These are phyloP conservation scores for Parelbella ahira DNA, from an alignment of 2,888 invertebrate species.

Conservation along the genomic window DNA sequence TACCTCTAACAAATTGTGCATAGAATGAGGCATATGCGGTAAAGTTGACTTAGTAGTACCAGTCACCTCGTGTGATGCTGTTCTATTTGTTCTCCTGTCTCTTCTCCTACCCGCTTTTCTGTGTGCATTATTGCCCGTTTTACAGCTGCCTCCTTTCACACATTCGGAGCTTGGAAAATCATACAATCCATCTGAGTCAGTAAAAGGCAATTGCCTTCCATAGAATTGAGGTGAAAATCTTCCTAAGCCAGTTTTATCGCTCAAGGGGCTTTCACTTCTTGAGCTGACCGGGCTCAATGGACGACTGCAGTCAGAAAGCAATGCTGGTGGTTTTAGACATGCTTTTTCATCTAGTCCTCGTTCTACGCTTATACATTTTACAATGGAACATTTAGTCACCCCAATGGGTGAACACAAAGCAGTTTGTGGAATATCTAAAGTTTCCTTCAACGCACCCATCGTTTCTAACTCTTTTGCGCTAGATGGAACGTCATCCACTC, in stretches of 20 bases:
- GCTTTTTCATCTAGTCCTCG: slow-evolving; percentile 72
- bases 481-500: slow-evolving; percentile 85
- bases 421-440: slow-evolving; percentile 68
- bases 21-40: slow-evolving; percentile 74
- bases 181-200: slow-evolving; percentile 89
- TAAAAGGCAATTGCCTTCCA: slow-evolving; percentile 85
- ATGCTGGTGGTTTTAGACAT: slow-evolving; percentile 62
- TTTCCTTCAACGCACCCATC: slow-evolving; percentile 63
- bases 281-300: slow-evolving; percentile 87
- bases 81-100: slow-evolving; percentile 81
- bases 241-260: slow-evolving; percentile 85
- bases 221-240: slow-evolving; percentile 87
- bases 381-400: slow-evolving; percentile 74
- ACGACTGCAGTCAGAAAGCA: slow-evolving; percentile 82
- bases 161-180: slow-evolving; percentile 90
- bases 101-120: slow-evolving; percentile 83
- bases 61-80: slow-evolving; percentile 66
- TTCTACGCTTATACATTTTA: slow-evolving; percentile 80
- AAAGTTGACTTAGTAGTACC: slow-evolving; percentile 79
- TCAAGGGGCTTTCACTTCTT: slow-evolving; percentile 88
- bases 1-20: slow-evolving; percentile 83
- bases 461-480: slow-evolving; percentile 83
- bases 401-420: slow-evolving; percentile 69
- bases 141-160: slow-evolving; percentile 77
- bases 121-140: slow-evolving; percentile 68